Evolutionary conservation across 1,140 invertebrate genomes (phyloP), one percentile per base, ranked within the genome.

Genomic region (Neoseiulus cucumeris): DNA sequence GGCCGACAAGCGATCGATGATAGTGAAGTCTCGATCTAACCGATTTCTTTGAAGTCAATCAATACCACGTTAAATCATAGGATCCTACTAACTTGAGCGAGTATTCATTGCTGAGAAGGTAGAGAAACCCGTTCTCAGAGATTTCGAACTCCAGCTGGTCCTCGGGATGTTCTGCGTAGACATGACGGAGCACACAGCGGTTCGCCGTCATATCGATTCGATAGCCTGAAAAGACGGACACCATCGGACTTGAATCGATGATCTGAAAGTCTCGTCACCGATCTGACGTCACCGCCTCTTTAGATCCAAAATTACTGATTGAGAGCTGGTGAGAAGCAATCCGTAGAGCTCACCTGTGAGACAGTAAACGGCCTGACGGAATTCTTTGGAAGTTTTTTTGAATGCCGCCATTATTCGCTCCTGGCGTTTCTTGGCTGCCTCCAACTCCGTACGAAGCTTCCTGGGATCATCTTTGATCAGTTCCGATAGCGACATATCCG

Each of bases 101-200:
- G 22, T 59, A 59, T 17, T 59, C 51, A 25, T 59, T 59, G 9
- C 51, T 25, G 33, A 59, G 51, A 17, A 59, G 51, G 22, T 59
- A 20, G 2, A 59, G 51, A 25, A 59, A 59, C 6, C 51, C 51
- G 51, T 59, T 59, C 14, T 17, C 51, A 33, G 25, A 12, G 22
- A 59, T 59, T 33, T 59, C 51, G 22, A 59, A 59, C 22, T 59
- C 51, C 14, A 59, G 51, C 22, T 20, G 51, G 51, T 59, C 51
- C 1, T 59, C 51, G 51, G 51, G 25, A 25, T 25, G 33, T 2
- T 59, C 51, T 2, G 51, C 51, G 51, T 59, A 59, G 14, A 59
- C 33, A 9, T 59, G 51, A n/a, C 51, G 51, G 14, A 59, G 51
- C 25, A 59, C 51, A 9, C 51, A 59, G 5, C 25, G 14, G 9